Percentiles rank a stretch among this genome's conserved stretches.
Evolutionary conservation across 1,140 invertebrate genomes (phyloP).

Genomic region (Harlomillsia oculata): DNA sequence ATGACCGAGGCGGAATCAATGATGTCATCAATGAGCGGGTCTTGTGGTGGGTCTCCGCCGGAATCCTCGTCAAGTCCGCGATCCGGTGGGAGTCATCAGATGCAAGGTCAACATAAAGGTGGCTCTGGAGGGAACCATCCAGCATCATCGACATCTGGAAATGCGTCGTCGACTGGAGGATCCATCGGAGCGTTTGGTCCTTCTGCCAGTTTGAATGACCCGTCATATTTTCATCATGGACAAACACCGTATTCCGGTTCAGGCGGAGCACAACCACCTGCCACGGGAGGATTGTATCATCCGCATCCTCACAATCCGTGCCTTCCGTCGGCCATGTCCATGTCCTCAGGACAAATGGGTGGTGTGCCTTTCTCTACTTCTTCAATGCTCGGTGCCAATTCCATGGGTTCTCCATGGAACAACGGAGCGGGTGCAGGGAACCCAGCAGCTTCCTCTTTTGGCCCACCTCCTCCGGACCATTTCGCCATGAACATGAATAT

Average conservation of each 20-base stretch:
- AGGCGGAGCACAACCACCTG: neutral
- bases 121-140: no score
- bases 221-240: constrained; percentile 13
- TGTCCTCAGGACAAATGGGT: constrained; percentile 23
- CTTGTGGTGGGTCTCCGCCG: constrained; percentile 19
- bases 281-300: constrained; percentile 34
- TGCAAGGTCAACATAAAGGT: constrained; percentile 3
- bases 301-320: constrained; percentile 38
- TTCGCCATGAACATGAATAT: constrained; percentile 24
- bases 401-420: neutral
- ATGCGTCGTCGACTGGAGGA: no score
- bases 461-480: constrained; percentile 9
- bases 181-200: constrained; percentile 2
- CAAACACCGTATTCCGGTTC: neutral
- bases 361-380: constrained; percentile 36
- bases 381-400: constrained; percentile 19
- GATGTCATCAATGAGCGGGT: constrained; percentile 20
- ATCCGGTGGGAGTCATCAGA: no score
- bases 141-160: no score
- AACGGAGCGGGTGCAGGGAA: neutral
- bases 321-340: constrained; percentile 32
- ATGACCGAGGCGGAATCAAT: constrained; percentile 34
- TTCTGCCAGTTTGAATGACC: neutral
- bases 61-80: constrained; percentile 34
- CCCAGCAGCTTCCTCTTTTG: constrained; percentile 8